phyloP scores from a whole-genome alignment of 2,888 invertebrate genomes.

The Priocnemis perturbator region DNA sequence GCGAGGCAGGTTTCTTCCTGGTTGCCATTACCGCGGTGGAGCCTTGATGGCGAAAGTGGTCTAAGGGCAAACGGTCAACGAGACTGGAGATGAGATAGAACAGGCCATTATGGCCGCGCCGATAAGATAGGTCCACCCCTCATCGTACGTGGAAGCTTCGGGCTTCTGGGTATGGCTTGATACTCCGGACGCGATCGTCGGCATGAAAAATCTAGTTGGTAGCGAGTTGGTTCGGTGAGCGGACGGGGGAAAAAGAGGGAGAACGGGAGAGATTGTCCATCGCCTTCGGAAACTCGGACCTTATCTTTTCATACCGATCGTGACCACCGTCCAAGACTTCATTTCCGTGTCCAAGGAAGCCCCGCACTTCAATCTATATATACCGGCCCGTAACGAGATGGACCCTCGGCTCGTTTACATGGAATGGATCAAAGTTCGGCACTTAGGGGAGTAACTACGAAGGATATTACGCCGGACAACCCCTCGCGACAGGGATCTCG shows the following conservation, averaged over 20 bases:
- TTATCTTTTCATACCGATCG: conserved; percentile 73
- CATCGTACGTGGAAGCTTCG: conserved; percentile 24
- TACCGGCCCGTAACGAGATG: conserved; percentile 62
- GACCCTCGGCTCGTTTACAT: conserved; percentile 68
- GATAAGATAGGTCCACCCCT: conserved; percentile 72
- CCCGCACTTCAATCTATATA: conserved; percentile 67
- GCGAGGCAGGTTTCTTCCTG: conserved; percentile 55
- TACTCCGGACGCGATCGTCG: conserved; percentile 71
- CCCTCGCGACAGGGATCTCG: too few relatives aligned
- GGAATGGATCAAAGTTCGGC: conserved; percentile 54
- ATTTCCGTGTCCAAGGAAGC: conserved; percentile 72
- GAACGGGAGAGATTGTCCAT: conserved; percentile 48
- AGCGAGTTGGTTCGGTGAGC: conserved; percentile 37
- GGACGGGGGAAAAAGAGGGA: conserved; percentile 7
- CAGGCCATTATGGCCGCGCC: conserved; percentile 70
- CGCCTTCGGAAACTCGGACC: conserved; percentile 60
- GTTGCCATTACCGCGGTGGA: conserved; percentile 61
- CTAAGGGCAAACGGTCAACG: conserved; percentile 69
- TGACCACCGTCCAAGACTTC: conserved; percentile 70
- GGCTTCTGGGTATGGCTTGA: conserved; percentile 62
- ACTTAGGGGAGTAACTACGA: conserved; percentile 15
- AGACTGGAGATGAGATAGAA: conserved; percentile 73
- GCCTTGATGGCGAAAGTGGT: conserved; percentile 65
- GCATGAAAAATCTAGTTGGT: conserved; percentile 73
- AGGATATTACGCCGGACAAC: conserved; percentile 4